Evolutionary conservation across 1,140 invertebrate genomes (phyloP), one percentile per base, ranked within the genome.

Genomic region (Drosophila malerkotliana): DNA sequence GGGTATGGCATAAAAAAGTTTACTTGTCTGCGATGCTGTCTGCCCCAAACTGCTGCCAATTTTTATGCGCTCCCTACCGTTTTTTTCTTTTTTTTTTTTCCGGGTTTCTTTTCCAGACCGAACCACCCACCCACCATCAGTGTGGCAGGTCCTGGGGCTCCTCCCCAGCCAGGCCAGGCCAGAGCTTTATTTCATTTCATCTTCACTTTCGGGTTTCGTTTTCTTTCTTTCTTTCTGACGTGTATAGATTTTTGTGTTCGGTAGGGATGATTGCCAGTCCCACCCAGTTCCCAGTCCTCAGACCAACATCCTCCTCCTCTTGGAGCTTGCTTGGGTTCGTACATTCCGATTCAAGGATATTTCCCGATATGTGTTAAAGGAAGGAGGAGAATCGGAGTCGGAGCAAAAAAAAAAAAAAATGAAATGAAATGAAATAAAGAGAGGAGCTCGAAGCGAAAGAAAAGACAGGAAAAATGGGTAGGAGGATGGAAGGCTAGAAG

Each of bases 321-420:
- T 21, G 21, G 21, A 21, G 21, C 21, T 21, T 18, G 18, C 18
- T 1, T n/a, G 4, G 41, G 14, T 74, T 59, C 67, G 80, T 79
- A 79, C 64, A 82, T 87, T 88, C 81, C 79, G 68, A 88, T 89
- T 88, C 84, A 88, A 88, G 84, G 84, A 88, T 88, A 88, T 88
- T 88, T 89, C 76, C 77, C 84, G 79, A 88, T 88, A 88, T 88
- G 84, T 88, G 83, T 73, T 71, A 88, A 79, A 81, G 62, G 57
- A 69, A 21, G 14, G 8, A 14, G 15, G 1, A 28, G 44, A 56
- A 41, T 24, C 9, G 57, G 44, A 60, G 45, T 21, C 6, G 26
- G 15, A 26, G 28, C 9, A 18, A 7, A 26, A 5, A n/a, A 44
- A 53, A 54, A 49, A 64, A 73, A 73, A 37, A 52, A 66, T 51